Conservation (phyloP, 2,113 vertebrate species). For the Gambusia affinis region DNA sequence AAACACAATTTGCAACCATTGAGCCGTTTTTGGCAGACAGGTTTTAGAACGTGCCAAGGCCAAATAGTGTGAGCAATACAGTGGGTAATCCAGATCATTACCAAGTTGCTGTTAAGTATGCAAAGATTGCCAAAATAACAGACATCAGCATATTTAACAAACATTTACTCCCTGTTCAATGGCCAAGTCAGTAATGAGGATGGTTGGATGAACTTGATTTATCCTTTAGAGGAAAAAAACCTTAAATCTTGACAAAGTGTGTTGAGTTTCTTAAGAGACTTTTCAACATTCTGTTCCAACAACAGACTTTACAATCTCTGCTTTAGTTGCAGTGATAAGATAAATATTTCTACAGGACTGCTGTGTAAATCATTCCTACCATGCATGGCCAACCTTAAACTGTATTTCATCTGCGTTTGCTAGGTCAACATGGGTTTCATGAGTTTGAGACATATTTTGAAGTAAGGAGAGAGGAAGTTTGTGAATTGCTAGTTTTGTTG, state of each 20-base stretch:
- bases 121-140: conserved; percentile 5
- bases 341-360: no score
- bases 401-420: neutral
- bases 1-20: neutral
- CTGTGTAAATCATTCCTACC: no score
- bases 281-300: no score
- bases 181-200: conserved; percentile 15
- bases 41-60: neutral
- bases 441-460: neutral
- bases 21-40: conserved; percentile 5
- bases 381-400: neutral
- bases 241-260: no score
- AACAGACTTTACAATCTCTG: neutral
- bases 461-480: no score
- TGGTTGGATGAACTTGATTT: no score
- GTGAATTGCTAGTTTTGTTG: no score
- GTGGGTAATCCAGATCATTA: neutral
- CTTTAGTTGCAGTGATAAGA: no score
- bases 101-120: neutral
- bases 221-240: no score
- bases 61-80: conserved; percentile 7
- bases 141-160: conserved; percentile 6
- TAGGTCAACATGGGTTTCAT: neutral
- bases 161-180: conserved; percentile 2
- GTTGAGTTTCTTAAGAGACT: no score